Evolutionary conservation across 2,113 vertebrate species (phyloP), one percentile per base, ranked within the genome.

Genomic region (Bujurquina vittata): DNA sequence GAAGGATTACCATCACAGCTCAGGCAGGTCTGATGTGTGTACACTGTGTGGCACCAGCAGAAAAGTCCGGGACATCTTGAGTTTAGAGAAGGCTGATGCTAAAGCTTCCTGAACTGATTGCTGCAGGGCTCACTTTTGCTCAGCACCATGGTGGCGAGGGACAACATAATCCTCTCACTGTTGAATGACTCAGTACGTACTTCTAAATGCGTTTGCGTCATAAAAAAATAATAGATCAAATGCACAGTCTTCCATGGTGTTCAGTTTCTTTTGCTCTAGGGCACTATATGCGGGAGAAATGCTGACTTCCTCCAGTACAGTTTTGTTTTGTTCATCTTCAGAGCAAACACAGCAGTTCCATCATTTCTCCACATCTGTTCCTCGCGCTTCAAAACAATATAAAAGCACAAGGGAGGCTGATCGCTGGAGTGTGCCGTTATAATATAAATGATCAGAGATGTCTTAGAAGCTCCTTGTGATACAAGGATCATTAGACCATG

Each of bases 281-380:
- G 87, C 81, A 85, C 77, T 85, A 87, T 92, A 84, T 89, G 84
- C 59, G 15, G 12, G 79, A 86, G 80, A 83, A 90, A 75, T 74
- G 86, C 90, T 85, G 88, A 90, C 90, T 92, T 86, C 76, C 84
- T 76, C 79, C 76, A 60, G 69, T 59, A 33, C 52, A 72, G 37
- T 91, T 89, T 90, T 91, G 88, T 91, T 92, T 90, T 92, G 89
- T 87, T 88, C 63, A 61, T 83, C 89, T 85, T 93, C 79, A 72
- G 84, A 89, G 87, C 88, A 86, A 86, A 85, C 78, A 63, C 79
- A 65, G 62, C 26, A 15, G 54, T 65, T 90, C 85, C 69, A 82
- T 88, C 89, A 85, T 93, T 85, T 88, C 59, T 89, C 80, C 60
- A 89, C 90, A 90, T 92, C 90, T 94, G 90, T 87, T 92, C 84